phyloP scores from a whole-genome alignment of 2,888 invertebrate genomes.

The Sericinus montela region DNA sequence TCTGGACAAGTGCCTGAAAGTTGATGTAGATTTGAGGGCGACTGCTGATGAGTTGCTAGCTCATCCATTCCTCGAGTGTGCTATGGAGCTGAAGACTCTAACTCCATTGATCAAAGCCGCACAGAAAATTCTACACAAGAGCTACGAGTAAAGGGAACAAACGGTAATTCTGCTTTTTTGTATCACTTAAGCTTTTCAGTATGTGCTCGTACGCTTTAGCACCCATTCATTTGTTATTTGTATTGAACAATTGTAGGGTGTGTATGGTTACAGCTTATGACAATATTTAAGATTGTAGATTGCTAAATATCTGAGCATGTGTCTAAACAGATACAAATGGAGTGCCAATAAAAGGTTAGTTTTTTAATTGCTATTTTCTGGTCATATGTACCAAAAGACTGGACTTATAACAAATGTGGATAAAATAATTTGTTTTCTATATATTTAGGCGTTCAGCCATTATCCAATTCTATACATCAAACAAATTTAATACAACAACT shows the following conservation, averaged over 20 bases:
- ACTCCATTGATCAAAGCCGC: slow-evolving; percentile 95
- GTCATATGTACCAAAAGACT: slow-evolving; percentile 15
- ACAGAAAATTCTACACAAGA: slow-evolving; percentile 88
- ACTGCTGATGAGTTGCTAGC: slow-evolving; percentile 87
- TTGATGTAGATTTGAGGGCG: slow-evolving; percentile 88
- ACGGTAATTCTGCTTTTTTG: slow-evolving; percentile 37
- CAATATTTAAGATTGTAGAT: slow-evolving; percentile 8
- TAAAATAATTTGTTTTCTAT: too few relatives aligned
- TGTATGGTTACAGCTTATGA: slow-evolving; percentile 3
- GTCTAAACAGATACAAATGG: slow-evolving; percentile 10
- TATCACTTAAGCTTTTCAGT: slow-evolving; percentile 32
- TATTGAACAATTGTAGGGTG: slow-evolving; percentile 7
- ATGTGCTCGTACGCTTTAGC: slow-evolving; percentile 1
- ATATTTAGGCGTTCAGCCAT: too few relatives aligned
- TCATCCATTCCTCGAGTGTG: slow-evolving; percentile 88
- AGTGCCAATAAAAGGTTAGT: slow-evolving; percentile 16
- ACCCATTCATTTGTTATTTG: not conserved
- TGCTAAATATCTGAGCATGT: slow-evolving; percentile 1
- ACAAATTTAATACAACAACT: too few relatives aligned
- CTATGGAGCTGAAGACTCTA: slow-evolving; percentile 89
- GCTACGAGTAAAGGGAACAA: slow-evolving; percentile 49
- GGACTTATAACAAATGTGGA: not conserved
- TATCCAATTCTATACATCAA: too few relatives aligned
- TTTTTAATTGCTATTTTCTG: slow-evolving; percentile 10
- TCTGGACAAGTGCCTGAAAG: slow-evolving; percentile 92